Base-by-base conservation (phyloP, 1,140 invertebrate species). In the Augochlora pura region DNA sequence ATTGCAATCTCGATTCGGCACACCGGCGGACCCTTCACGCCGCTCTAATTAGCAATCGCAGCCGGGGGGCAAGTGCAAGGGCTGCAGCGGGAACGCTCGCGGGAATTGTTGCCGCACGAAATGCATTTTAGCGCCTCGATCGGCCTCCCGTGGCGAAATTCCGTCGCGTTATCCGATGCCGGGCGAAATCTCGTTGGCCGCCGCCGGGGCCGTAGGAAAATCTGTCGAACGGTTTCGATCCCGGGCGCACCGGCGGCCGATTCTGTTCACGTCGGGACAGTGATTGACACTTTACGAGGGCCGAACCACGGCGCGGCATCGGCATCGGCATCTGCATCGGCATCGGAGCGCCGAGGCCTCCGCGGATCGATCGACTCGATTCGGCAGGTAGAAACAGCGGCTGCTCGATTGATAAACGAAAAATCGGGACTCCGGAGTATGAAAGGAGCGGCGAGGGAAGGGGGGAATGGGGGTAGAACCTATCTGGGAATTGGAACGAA, bases 11-110 rank as follows among this genome's bases (percentile, higher is more conserved):
- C 21, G 46, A 79, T 76, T 52, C 69, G 65, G 69, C 52, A 39
- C 59, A 70, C 68, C 65, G 54, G 75, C 62, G 64, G 73, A 74
- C 64, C 70, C 75, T 83, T 84, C 75, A 65, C 62, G 65, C 75
- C 38, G 62, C 78, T 83, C 82, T 83, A 84, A 84, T 84, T 84
- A 84, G 82, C 69, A 64, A 74, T 52, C 54, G 69, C 69, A 65
- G 52, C 59, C 14, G 39, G n/a, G 25, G 49, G 57, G 32, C 12
- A 49, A 79, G 59, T 32, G 52, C 57, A 70, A 39, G 66, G 25
- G 66, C 7, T 27, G 81, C n/a, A n/a, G 42, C 65, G 62, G 81
- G 46, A 64, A 39, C 54, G 70, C 82, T 65, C 66, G 59, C 60
- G 81, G 81, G 75, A 83, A 84, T 77, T 77, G 75, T 59, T 77